A percentile compares a stretch with the other conserved stretches of the same genome.
Evolutionary conservation across 2,888 invertebrate genomes (phyloP).

Genomic region (Phengaris alcon): DNA sequence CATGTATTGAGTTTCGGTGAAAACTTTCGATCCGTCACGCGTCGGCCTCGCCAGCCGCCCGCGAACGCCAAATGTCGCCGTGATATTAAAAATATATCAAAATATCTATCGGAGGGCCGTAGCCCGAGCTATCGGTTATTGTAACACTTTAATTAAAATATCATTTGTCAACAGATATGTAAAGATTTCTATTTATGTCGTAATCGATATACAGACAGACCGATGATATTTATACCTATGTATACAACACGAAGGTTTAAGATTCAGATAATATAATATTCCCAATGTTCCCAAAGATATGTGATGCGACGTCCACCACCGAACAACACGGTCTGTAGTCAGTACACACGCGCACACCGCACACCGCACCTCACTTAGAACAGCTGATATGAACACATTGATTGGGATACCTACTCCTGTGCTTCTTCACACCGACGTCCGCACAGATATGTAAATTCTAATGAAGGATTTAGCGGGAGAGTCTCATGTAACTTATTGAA

Average conservation of each 20-base stretch:
- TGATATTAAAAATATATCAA: conserved; percentile 24
- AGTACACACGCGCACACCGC: neutral
- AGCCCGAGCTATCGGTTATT: conserved; percentile 22
- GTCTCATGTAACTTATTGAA: neutral
- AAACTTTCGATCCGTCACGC: neutral
- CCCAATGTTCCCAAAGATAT: conserved; percentile 26
- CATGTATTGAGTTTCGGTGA: conserved; percentile 18
- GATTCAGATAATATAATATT: conserved; percentile 28
- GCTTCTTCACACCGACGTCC: neutral
- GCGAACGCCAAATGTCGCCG: neutral
- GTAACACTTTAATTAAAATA: conserved; percentile 34
- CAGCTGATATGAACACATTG: neutral
- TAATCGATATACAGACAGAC: conserved; percentile 32
- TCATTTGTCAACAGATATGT: conserved; percentile 39
- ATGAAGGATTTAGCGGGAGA: neutral
- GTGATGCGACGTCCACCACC: conserved; percentile 16
- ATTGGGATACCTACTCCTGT: neutral
- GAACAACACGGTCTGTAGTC: neutral
- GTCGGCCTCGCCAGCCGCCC: conserved; percentile 18
- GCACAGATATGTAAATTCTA: neutral
- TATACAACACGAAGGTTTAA: conserved; percentile 32
- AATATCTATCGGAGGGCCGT: conserved; percentile 23
- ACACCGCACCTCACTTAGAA: neutral
- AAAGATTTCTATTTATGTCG: conserved; percentile 33
- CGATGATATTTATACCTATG: conserved; percentile 33